Percentiles rank a stretch among this genome's conserved stretches.
phyloP scores from a whole-genome alignment of 1,140 invertebrate species.

The Diuraphis noxia region DNA sequence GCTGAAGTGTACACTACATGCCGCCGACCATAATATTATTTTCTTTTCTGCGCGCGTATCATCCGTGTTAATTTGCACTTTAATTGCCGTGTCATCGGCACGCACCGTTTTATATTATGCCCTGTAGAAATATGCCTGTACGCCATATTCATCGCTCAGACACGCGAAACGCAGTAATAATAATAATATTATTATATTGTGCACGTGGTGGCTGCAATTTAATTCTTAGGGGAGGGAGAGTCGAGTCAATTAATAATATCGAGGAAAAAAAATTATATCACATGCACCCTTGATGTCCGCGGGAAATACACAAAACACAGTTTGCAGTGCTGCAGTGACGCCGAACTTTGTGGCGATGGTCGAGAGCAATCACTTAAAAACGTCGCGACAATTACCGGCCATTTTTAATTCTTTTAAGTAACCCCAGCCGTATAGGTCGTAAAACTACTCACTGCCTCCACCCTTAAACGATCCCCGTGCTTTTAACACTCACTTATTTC shows the following conservation, averaged over 20 bases:
- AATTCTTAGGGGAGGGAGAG: neutral
- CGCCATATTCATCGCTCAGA: neutral
- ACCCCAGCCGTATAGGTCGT: neutral
- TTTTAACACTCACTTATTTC: neutral
- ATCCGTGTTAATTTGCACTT: slow-evolving; percentile 41
- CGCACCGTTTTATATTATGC: neutral
- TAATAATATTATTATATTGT: neutral
- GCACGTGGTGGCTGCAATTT: neutral
- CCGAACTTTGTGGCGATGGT: neutral
- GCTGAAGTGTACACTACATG: too few relatives aligned
- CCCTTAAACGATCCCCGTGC: neutral
- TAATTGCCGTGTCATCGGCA: slow-evolving; percentile 50
- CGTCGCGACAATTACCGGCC: slow-evolving; percentile 10
- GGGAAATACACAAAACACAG: slow-evolving; percentile 44
- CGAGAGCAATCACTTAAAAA: slow-evolving; percentile 33
- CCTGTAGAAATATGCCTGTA: neutral
- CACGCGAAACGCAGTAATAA: too few relatives aligned
- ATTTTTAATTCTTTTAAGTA: slow-evolving; percentile 40
- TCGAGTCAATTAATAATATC: neutral
- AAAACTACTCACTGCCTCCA: neutral
- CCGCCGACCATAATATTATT: neutral
- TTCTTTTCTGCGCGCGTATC: neutral
- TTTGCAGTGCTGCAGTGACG: neutral
- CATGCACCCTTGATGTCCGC: neutral
- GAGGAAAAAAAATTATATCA: neutral